Evolutionary conservation across 2,888 invertebrate species (phyloP).

Genomic region (Mythimna lalbum): DNA sequence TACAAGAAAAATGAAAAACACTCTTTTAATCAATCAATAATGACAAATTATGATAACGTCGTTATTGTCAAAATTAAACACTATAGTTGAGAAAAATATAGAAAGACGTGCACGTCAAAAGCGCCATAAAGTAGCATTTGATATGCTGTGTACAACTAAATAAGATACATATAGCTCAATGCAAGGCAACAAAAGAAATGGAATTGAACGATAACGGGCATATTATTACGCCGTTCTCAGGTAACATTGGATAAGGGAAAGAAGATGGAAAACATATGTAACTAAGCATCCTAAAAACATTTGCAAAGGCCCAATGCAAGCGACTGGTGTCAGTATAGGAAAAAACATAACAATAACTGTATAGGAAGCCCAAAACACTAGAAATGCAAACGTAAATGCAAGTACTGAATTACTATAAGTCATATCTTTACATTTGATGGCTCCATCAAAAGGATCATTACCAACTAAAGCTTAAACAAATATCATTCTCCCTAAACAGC

Average conservation of each 20-base stretch:
- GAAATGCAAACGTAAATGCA: neutral
- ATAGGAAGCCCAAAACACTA: neutral
- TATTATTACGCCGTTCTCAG: neutral
- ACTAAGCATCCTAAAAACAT: neutral
- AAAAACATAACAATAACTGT: neutral
- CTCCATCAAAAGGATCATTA: slow-evolving; percentile 5
- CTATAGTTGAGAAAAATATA: neutral
- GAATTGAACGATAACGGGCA: neutral
- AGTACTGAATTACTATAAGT: neutral
- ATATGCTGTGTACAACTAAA: neutral
- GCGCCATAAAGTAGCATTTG: too few relatives aligned
- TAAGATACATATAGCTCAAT: neutral
- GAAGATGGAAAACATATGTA: neutral
- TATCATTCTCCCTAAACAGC: slow-evolving; percentile 8
- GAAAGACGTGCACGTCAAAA: neutral
- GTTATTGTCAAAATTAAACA: too few relatives aligned
- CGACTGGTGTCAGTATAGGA: neutral
- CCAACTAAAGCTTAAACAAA: slow-evolving; percentile 3
- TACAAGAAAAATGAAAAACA: neutral
- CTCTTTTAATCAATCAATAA: too few relatives aligned
- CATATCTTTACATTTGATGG: neutral
- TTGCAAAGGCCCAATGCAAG: neutral
- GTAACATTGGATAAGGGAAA: neutral
- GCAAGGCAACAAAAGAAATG: neutral
- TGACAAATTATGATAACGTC: too few relatives aligned